phyloP scores from a whole-genome alignment of 2,797 vertebrate species.

The Xiphophorus birchmanni region DNA sequence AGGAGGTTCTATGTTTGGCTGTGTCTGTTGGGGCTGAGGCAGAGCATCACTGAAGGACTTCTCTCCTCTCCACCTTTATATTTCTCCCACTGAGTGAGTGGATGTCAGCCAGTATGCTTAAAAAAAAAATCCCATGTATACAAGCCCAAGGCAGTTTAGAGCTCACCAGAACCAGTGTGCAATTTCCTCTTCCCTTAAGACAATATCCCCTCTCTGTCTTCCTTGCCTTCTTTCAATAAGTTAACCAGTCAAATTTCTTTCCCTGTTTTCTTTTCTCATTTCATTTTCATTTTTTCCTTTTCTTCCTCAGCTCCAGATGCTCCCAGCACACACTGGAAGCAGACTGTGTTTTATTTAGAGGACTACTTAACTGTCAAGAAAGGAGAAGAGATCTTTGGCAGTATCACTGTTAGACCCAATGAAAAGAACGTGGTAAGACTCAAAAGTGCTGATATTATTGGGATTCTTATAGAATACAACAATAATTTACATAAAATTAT shows the following conservation, averaged over 20 bases:
- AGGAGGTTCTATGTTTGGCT: constrained; percentile 74
- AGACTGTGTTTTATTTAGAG: constrained; percentile 98
- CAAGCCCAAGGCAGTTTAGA: neutral
- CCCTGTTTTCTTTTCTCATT: neutral
- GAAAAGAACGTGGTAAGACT: constrained; percentile 94
- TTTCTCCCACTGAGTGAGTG: constrained; percentile 42
- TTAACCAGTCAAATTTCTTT: neutral
- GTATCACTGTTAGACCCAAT: constrained; percentile 93
- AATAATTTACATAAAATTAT: no score
- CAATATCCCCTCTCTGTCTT: neutral
- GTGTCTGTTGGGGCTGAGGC: constrained; percentile 54
- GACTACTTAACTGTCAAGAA: constrained; percentile 96
- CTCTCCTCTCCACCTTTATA: constrained; percentile 37
- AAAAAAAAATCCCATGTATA: constrained; percentile 4
- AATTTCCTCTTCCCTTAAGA: neutral
- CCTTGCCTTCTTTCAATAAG: neutral
- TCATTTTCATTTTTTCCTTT: neutral
- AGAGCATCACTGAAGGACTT: constrained; percentile 48
- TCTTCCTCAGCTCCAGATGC: constrained; percentile 88
- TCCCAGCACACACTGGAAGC: constrained; percentile 97
- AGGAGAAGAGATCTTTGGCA: constrained; percentile 95
- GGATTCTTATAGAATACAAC: neutral
- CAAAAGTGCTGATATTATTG: neutral
- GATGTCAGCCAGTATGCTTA: constrained; percentile 22
- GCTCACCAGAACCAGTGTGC: constrained; percentile 9